These are phyloP conservation scores for Periophthalmodon schlosseri DNA, from an alignment of 2,113 vertebrate species.

Conservation along the genomic window DNA sequence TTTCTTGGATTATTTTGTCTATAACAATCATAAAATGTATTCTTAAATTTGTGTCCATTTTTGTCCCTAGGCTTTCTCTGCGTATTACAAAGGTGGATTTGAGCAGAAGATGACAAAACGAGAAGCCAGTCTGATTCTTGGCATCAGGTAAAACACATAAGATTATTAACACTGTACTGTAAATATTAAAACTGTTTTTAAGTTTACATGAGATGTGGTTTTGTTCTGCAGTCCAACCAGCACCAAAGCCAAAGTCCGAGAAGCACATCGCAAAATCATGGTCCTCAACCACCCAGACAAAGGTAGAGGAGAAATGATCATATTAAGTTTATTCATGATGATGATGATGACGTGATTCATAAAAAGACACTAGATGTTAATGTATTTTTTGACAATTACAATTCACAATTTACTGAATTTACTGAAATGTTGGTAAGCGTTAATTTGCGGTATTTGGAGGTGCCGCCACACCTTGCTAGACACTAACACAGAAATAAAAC, in stretches of 20 bases:
- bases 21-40: too few relatives aligned
- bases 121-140: slow-evolving; percentile 92
- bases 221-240: slow-evolving; percentile 80
- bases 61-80: slow-evolving; percentile 78
- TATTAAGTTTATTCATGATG: background rate
- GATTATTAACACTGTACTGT: background rate
- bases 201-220: background rate
- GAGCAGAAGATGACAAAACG: slow-evolving; percentile 92
- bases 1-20: too few relatives aligned
- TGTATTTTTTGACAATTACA: too few relatives aligned
- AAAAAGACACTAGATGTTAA: too few relatives aligned
- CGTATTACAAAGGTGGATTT: slow-evolving; percentile 96
- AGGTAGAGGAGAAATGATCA: slow-evolving; percentile 72
- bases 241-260: slow-evolving; percentile 84
- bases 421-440: too few relatives aligned
- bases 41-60: background rate
- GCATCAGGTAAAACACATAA: slow-evolving; percentile 82
- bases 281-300: slow-evolving; percentile 96
- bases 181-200: background rate
- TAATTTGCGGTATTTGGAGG: too few relatives aligned
- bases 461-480: too few relatives aligned
- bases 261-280: slow-evolving; percentile 90
- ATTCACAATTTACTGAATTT: too few relatives aligned
- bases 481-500: too few relatives aligned
- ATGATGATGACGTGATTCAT: too few relatives aligned